Percentiles rank a stretch among this genome's conserved stretches.
Evolutionary conservation across 2,797 vertebrate species (phyloP).

Genomic region (Phylloscopus collybita): DNA sequence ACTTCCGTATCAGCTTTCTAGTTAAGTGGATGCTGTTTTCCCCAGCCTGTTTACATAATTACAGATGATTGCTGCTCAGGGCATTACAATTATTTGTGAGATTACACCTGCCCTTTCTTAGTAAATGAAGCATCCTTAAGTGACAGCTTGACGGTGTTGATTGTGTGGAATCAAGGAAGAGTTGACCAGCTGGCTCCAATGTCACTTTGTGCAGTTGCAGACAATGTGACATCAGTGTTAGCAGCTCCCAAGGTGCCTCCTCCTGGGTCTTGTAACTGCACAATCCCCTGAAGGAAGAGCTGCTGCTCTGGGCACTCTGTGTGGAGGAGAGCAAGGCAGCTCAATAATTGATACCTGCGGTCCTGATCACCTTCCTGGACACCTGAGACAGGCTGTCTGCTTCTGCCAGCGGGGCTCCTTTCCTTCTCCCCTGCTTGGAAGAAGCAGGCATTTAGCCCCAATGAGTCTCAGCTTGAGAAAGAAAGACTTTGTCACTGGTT

Average conservation of each 20-base stretch:
- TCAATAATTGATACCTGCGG: constrained; percentile 81
- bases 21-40: constrained; percentile 1
- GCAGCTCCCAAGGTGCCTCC: constrained; percentile 4
- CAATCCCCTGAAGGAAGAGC: constrained; percentile 13
- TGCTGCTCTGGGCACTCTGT: background rate
- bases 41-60: background rate
- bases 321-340: background rate
- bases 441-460: background rate
- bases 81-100: constrained; percentile 1
- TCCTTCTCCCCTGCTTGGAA: background rate
- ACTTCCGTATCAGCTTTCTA: background rate
- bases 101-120: background rate
- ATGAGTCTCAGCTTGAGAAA: background rate
- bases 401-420: constrained; percentile 66
- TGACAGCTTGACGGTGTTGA: background rate
- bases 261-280: constrained; percentile 21
- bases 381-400: constrained; percentile 73
- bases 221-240: constrained; percentile 25
- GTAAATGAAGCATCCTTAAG: constrained; percentile 2
- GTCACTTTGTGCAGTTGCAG: constrained; percentile 43
- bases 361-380: constrained; percentile 68
- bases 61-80: background rate
- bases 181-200: constrained; percentile 23
- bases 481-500: background rate
- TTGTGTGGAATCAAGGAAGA: background rate